Evolutionary conservation across 1,140 invertebrate genomes (phyloP).

Genomic region (Bombus huntii): DNA sequence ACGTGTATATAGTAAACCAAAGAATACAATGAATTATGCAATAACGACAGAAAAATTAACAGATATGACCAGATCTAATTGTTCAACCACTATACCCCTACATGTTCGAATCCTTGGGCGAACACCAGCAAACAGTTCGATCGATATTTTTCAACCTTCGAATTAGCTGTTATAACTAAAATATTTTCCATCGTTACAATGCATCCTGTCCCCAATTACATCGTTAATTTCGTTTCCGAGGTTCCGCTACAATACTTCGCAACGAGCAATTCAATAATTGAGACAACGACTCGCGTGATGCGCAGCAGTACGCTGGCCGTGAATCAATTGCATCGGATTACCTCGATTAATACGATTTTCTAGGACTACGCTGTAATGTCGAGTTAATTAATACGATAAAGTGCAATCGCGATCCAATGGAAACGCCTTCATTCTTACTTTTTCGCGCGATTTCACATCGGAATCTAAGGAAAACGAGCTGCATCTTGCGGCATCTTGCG

Average conservation of each 20-base stretch:
- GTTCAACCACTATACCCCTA: fast-evolving
- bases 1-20: too few species aligned
- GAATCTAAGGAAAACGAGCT: too few species aligned
- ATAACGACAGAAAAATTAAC: too few species aligned
- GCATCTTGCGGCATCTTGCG: neutral
- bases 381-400: neutral
- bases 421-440: neutral
- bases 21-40: too few species aligned
- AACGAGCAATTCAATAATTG: slow-evolving; percentile 15
- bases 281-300: neutral
- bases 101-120: too few species aligned
- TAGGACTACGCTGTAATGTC: neutral
- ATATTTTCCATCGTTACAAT: neutral
- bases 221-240: neutral
- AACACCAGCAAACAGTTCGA: neutral
- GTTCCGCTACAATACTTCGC: neutral
- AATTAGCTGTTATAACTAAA: neutral
- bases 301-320: neutral
- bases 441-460: too few species aligned
- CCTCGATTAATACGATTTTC: neutral
- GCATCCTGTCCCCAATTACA: neutral
- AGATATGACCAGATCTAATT: too few species aligned
- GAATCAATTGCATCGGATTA: slow-evolving; percentile 14
- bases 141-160: neutral
- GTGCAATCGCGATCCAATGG: neutral